Conservation (phyloP, 2,113 vertebrate species). For the Talpa occidentalis region DNA sequence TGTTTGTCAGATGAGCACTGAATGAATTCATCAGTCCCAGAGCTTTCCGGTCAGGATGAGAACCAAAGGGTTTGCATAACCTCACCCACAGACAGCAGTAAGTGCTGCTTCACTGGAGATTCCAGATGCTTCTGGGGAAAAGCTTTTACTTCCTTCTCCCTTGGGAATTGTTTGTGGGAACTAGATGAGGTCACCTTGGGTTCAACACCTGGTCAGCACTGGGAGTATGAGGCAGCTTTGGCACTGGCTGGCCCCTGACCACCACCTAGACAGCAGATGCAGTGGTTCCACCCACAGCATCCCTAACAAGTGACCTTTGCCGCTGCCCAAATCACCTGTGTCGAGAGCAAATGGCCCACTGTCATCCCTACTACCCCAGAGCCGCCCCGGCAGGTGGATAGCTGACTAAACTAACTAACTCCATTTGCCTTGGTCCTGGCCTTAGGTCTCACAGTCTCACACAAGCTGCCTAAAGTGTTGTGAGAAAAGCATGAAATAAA, state of each 20-base stretch:
- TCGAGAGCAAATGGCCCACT: neutral
- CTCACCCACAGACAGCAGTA: neutral
- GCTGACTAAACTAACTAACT: neutral
- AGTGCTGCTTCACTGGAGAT: neutral
- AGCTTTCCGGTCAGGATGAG: neutral
- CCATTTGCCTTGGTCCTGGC: neutral
- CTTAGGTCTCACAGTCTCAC: neutral
- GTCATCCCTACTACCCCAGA: neutral
- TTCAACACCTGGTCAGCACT: slow-evolving; percentile 36
- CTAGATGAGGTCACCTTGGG: slow-evolving; percentile 24
- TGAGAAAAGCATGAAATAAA: neutral
- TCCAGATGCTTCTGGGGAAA: slow-evolving; percentile 27
- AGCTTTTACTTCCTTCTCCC: neutral
- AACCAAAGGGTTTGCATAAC: neutral
- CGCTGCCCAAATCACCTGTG: neutral
- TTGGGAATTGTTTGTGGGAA: slow-evolving; percentile 48
- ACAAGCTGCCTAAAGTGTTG: neutral
- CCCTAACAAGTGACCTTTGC: neutral
- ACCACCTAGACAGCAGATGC: neutral
- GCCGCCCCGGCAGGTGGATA: neutral
- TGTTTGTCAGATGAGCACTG: neutral
- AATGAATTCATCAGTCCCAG: neutral
- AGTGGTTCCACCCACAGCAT: neutral
- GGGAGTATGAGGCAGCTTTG: neutral
- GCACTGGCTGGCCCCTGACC: neutral